A percentile compares a stretch with the other conserved stretches of the same genome.
These are phyloP conservation scores for Rhodinocichla rosea DNA, from an alignment of 2,113 vertebrate species.

Conservation along the genomic window DNA sequence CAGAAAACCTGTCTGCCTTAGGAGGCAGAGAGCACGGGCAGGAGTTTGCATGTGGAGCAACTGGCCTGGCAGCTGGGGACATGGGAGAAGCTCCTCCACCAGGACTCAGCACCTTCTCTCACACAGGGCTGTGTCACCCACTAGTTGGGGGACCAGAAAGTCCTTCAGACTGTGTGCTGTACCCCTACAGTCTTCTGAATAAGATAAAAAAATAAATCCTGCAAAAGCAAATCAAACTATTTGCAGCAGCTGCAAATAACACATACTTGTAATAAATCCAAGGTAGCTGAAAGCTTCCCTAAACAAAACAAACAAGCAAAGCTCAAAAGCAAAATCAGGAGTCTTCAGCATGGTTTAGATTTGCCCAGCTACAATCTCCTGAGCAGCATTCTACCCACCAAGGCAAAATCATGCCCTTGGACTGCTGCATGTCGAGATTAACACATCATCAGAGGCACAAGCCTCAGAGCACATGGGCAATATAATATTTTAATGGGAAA, in stretches of 20 bases:
- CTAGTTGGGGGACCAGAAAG: not conserved
- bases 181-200: not conserved
- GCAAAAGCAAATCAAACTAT: not conserved
- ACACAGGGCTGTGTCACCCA: rapidly evolving
- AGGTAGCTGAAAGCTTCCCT: not conserved
- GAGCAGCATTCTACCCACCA: not conserved
- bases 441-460: not conserved
- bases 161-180: not conserved
- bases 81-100: not conserved
- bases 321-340: not conserved
- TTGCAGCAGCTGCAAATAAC: not conserved
- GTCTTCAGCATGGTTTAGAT: not conserved
- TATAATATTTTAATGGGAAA: not conserved
- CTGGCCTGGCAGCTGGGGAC: not conserved
- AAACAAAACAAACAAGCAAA: not conserved
- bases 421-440: not conserved
- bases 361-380: not conserved
- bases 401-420: not conserved
- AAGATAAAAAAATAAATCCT: not conserved
- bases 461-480: rapidly evolving
- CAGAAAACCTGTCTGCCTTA: not conserved
- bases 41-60: not conserved
- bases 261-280: not conserved
- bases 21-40: rapidly evolving
- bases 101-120: not conserved